Conservation (phyloP, 2,888 invertebrate genomes). For the Drosophila mulleri region DNA sequence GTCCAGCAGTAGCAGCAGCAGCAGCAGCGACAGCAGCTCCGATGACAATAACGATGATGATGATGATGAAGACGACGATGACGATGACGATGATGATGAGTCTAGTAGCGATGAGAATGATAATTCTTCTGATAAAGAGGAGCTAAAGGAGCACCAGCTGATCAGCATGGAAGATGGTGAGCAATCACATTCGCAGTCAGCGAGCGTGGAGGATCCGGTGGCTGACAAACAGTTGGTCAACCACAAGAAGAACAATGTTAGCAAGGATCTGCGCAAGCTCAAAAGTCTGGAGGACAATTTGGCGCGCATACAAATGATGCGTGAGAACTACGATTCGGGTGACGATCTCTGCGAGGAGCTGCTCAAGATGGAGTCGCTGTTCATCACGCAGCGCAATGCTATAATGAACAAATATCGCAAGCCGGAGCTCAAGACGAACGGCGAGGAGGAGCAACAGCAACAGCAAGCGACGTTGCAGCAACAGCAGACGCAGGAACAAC, state of each 20-base stretch:
- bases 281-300: constrained; percentile 82
- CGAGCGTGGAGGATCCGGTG: constrained; percentile 30
- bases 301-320: constrained; percentile 83
- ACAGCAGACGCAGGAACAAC: constrained; percentile 12
- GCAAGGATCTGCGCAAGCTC: constrained; percentile 81
- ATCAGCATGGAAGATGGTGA: constrained; percentile 20
- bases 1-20: constrained; percentile 55
- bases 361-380: constrained; percentile 82
- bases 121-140: constrained; percentile 9
- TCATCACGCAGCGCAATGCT: constrained; percentile 81
- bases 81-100: constrained; percentile 30
- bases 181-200: constrained; percentile 25
- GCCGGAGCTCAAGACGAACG: constrained; percentile 45
- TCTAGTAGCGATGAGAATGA: constrained; percentile 43
- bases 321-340: constrained; percentile 82
- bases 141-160: constrained; percentile 17
- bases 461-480: background rate
- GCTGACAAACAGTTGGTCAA: constrained; percentile 35
- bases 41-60: constrained; percentile 36
- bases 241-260: constrained; percentile 74
- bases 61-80: constrained; percentile 18
- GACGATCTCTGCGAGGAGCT: constrained; percentile 83
- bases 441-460: constrained; percentile 20
- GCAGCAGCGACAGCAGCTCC: constrained; percentile 37
- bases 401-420: constrained; percentile 83